phyloP scores from a whole-genome alignment of 2,888 invertebrate genomes.

The Tholera decimalis region DNA sequence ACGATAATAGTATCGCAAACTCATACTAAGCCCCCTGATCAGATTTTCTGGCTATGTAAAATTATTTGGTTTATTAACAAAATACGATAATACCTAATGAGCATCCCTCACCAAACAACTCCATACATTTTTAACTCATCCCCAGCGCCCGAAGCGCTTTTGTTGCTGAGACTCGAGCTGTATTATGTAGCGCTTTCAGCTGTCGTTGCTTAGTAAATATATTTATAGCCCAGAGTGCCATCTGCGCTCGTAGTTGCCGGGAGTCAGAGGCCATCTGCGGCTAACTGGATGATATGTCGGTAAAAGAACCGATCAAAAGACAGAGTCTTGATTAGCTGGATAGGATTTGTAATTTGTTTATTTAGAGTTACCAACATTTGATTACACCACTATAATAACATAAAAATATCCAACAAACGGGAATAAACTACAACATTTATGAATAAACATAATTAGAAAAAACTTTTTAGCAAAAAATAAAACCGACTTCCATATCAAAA shows the following conservation, averaged over 20 bases:
- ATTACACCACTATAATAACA: too few species aligned
- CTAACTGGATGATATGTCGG: conserved; percentile 48
- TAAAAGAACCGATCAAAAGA: conserved; percentile 28
- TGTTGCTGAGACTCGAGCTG: conserved; percentile 8
- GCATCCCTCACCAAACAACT: not conserved
- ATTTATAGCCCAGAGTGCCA: conserved; percentile 49
- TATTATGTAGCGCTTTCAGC: conserved; percentile 25
- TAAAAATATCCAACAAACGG: too few species aligned
- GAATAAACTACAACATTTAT: too few species aligned
- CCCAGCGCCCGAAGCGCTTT: conserved; percentile 5
- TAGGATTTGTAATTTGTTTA: not conserved
- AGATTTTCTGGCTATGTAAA: too few species aligned
- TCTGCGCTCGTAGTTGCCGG: conserved; percentile 38
- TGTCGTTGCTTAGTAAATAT: conserved; percentile 23
- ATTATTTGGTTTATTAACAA: not conserved
- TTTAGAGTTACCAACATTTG: too few species aligned
- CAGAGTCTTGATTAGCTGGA: not conserved
- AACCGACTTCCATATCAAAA: too few species aligned
- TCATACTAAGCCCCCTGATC: too few species aligned
- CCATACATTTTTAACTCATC: not conserved
- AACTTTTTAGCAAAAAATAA: too few species aligned
- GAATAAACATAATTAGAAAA: too few species aligned
- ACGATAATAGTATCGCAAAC: too few species aligned
- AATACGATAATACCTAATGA: not conserved
- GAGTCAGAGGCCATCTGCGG: conserved; percentile 42